A percentile compares a stretch with the other conserved stretches of the same genome.
phyloP scores from a whole-genome alignment of 1,140 invertebrate genomes.

The Micrasema longulum region DNA sequence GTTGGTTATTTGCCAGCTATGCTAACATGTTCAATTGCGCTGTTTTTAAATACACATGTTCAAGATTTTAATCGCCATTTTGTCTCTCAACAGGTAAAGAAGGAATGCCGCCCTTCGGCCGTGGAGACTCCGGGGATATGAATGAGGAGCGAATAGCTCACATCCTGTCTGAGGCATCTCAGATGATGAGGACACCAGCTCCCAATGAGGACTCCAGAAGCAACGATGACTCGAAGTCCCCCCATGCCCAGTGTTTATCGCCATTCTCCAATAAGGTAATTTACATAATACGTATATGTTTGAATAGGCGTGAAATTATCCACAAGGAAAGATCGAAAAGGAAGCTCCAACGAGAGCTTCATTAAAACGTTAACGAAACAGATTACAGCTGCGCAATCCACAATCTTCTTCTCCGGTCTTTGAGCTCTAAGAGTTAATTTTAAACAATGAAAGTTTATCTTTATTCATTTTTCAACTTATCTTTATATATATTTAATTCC shows the following conservation, averaged over 20 bases:
- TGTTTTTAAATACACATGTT: too few relatives aligned
- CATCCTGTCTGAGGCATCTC: slow-evolving; percentile 91
- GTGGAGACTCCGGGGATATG: slow-evolving; percentile 81
- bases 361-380: neutral
- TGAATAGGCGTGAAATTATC: neutral
- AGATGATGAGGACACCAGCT: slow-evolving; percentile 72
- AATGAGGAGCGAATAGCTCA: slow-evolving; percentile 94
- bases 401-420: too few relatives aligned
- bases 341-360: neutral
- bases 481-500: too few relatives aligned
- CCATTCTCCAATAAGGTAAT: slow-evolving; percentile 75
- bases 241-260: slow-evolving; percentile 79
- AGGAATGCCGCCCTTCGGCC: slow-evolving; percentile 79
- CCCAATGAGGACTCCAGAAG: slow-evolving; percentile 75
- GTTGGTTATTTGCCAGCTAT: too few relatives aligned
- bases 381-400: too few relatives aligned
- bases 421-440: too few relatives aligned
- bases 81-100: slow-evolving; percentile 77
- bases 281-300: neutral
- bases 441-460: too few relatives aligned
- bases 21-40: too few relatives aligned
- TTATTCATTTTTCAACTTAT: too few relatives aligned
- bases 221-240: slow-evolving; percentile 86
- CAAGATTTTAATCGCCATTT: too few relatives aligned
- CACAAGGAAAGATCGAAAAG: neutral